Evolutionary conservation across 2,113 vertebrate species (phyloP).

Genomic region (Onychorhynchus coronatus): DNA sequence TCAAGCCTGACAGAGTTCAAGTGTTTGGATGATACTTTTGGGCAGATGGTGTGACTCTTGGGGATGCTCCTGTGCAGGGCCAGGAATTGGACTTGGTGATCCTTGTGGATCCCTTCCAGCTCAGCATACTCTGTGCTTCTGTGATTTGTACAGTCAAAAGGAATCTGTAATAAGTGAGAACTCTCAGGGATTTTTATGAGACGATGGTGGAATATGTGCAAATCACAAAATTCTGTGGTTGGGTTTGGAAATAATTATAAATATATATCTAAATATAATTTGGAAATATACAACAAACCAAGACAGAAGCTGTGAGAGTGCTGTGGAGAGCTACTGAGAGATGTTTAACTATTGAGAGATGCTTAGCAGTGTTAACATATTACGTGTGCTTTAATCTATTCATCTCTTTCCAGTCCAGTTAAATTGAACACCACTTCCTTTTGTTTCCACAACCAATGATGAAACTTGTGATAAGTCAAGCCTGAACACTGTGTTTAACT

Average conservation of each 20-base stretch:
- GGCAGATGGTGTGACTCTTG: neutral
- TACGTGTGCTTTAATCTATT: neutral
- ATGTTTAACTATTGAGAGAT: neutral
- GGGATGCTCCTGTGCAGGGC: neutral
- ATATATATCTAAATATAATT: neutral
- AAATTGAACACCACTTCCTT: neutral
- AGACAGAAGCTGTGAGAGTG: fast-evolving
- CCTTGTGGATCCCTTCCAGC: neutral
- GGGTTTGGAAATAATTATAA: neutral
- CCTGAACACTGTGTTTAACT: neutral
- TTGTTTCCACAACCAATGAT: neutral
- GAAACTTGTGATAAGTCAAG: neutral
- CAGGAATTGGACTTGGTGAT: neutral
- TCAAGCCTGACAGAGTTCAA: neutral
- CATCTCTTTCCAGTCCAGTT: neutral
- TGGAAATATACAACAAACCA: neutral
- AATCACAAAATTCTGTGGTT: neutral
- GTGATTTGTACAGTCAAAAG: neutral
- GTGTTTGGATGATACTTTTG: neutral
- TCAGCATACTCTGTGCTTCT: neutral
- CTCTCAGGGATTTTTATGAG: fast-evolving
- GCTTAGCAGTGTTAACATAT: neutral
- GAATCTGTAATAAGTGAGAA: neutral
- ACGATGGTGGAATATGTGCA: neutral
- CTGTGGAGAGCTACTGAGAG: neutral